Base-by-base conservation (phyloP, 1,140 invertebrate genomes). In the Brachionus manjavacas region DNA sequence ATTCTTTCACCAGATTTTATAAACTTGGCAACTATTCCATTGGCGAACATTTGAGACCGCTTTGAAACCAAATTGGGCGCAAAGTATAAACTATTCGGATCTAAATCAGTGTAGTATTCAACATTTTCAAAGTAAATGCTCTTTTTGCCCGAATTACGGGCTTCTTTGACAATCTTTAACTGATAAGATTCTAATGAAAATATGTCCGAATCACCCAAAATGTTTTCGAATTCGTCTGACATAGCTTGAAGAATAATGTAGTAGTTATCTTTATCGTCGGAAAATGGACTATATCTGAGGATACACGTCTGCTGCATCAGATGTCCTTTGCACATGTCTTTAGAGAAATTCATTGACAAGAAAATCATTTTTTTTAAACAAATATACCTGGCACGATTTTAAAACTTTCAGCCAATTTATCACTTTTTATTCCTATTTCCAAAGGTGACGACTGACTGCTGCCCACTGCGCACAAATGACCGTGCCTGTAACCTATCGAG, bases 351-450 rank as follows among this genome's bases (percentile, higher is more conserved):
- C 0, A 12, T 31, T 23, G 4, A 2, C 11, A 66, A 12, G 9
- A 23, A 11, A 12, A 66, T 28, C 1, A 12, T 70, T 70, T 9
- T 70, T 70, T 12, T 28, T n/a, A 14, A 28, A 28, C 3, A 28
- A 66, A 66, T 11, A 0, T 41, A 72, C 68, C n/a, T 76, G 72
- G 72, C 4, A 6, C 20, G 20, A 74, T 43, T 20, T 20, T 20
- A 74, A 41, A 43, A 20, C 14, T 74, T 3, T 43, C 39, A 16
- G 6, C 0, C 20, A 43, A 3, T 6, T 28, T 76, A 25, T 76
- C 72, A 12, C 72, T 76, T 76, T 49, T 76, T 14, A 76, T 76
- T 4, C 72, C 72, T 7, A 76, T 49, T 49, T 76, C 20, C 2
- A 49, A 8, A 25, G 23, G 41, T 3, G 20, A 49, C 4, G 72